Evolutionary conservation across 2,113 vertebrate genomes (phyloP), one percentile per base, ranked within the genome.

Genomic region (Kryptolebias marmoratus): DNA sequence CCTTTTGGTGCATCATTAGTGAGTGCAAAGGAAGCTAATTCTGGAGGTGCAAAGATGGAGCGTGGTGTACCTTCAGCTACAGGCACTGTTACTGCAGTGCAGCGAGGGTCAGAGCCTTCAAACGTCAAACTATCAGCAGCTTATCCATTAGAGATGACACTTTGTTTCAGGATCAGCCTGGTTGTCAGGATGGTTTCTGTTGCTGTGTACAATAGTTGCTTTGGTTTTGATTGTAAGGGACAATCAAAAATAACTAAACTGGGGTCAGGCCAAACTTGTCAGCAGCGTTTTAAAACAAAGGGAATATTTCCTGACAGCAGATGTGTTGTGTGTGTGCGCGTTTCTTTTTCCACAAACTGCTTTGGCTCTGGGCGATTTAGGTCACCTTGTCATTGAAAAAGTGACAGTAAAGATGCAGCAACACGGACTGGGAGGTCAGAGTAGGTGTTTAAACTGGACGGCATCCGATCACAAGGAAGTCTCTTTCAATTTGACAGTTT

Each of bases 381-480:
- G 83, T 89, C 89, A 89, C 83, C 81, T 84, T 87, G 83, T 89
- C 81, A 73, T 67, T 48, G 54, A 70, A 77, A 75, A 67, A 63
- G 64, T 70, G 53, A 64, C 73, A n/a, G 63, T 27, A 72, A 65
- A n/a, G 72, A 77, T 66, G 47, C 22, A 85, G 59, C 11, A 48
- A 39, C 62, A 78, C 76, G 64, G 73, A 82, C 80, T 76, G 73
- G 30, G 9, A 61, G 53, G 57, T 45, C 71, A 22, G 42, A 18
- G 31, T 2, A 65, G 57, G 45, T 18, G 22, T 67, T 57, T 67
- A 15, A 45, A 31, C 77, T 11, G 11, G 62, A 28, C 28, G 9
- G 18, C 14, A 39, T 63, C 28, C 28, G 55, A 0, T 68, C 27
- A 61, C 57, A 0, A 36, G 36, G 13, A 15, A 14, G 16, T 63